Evolutionary conservation across 2,113 vertebrate species (phyloP), one percentile per base, ranked within the genome.

Genomic region (Hippopotamus amphibius): DNA sequence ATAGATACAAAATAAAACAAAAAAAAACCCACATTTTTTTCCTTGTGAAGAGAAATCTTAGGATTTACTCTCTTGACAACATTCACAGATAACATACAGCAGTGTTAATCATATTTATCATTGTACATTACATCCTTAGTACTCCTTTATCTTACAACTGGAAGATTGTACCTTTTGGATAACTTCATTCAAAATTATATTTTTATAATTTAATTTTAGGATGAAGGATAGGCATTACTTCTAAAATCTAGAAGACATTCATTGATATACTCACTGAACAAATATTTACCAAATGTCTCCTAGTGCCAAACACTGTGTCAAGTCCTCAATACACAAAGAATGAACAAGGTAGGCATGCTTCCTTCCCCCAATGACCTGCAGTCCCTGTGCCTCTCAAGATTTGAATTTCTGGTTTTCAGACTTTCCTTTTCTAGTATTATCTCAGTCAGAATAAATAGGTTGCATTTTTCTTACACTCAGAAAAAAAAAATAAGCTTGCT

Each of bases 391-490:
- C 30, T 65, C 86, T 89, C 41, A 83, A 43, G 59, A 61, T 93
- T 63, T 65, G 4, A 95, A 86, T 82, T 83, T 91, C 59, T 90
- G 71, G 16, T 79, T 97, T 89, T 83, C 24, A 76, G 33, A 26
- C 33, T 66, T 50, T 91, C 72, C 3, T 92, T 92, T 93, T 88
- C 69, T 80, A 59, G 43, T 87, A 61, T 83, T 92, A 87, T 83
- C 83, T 95, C 69, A 37, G 37, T 92, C 66, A 83, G 82, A 93
- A 96, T 93, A 96, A 97, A 95, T 90, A 96, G 43, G 6, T 30
- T 87, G 74, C 26, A 79, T 95, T 96, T 96, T 96, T 94, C 55
- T 91, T 61, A 91, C 69, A 91, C 17, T 96, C 88, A 93, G 88
- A 72, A 82, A 79, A 66, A 57, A 46, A 83, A 69, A 88, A 74